A percentile compares a stretch with the other conserved stretches of the same genome.
Evolutionary conservation across 2,113 vertebrate species (phyloP).

Genomic region (Vicugna pacos): DNA sequence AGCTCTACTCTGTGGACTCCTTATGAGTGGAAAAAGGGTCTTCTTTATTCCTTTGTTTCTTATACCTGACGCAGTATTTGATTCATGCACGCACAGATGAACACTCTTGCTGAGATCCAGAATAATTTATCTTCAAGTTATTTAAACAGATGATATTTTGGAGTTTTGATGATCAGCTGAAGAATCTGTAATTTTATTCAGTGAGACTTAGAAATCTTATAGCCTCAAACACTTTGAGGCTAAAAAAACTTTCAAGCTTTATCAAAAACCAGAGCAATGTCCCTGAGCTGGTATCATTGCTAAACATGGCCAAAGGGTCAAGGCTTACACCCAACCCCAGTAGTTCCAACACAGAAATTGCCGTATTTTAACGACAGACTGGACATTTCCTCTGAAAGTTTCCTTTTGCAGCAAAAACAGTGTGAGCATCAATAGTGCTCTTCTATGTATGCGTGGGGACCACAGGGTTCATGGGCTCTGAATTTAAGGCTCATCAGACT

Average conservation of each 20-base stretch:
- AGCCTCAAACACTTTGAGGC: neutral
- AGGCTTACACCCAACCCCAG: accelerated
- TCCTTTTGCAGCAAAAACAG: neutral
- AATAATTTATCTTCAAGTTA: neutral
- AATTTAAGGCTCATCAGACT: neutral
- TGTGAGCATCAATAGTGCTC: accelerated
- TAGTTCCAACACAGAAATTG: neutral
- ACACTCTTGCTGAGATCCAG: no score
- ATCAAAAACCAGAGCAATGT: neutral
- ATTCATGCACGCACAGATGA: no score
- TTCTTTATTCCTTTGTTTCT: neutral
- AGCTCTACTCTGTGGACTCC: neutral
- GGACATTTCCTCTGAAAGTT: neutral
- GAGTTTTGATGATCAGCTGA: neutral
- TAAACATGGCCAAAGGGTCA: neutral
- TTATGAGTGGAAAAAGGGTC: neutral
- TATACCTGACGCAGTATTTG: neutral
- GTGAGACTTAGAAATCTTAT: neutral
- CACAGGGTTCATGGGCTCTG: neutral
- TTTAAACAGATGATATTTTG: neutral
- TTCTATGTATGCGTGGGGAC: neutral
- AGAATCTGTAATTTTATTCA: neutral
- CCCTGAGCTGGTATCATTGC: neutral
- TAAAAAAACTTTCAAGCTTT: neutral
- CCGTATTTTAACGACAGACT: neutral